These are phyloP conservation scores for Paratrypauchen microcephalus DNA, from an alignment of 2,797 vertebrate genomes.

Conservation along the genomic window DNA sequence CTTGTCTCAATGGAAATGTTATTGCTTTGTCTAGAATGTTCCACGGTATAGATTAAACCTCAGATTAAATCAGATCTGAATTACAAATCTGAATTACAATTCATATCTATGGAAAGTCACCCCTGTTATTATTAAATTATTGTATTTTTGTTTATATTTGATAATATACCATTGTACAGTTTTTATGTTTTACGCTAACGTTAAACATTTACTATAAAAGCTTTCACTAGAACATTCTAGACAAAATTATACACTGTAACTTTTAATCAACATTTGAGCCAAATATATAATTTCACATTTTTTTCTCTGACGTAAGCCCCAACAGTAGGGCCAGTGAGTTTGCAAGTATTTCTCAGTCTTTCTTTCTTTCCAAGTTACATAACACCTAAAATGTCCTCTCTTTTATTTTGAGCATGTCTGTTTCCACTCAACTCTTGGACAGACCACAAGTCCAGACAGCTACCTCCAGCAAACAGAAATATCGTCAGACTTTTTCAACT, in stretches of 20 bases:
- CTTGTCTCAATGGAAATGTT: no score
- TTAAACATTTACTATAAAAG: background rate
- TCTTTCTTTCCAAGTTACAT: constrained; percentile 28
- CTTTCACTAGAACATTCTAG: background rate
- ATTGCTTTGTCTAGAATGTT: no score
- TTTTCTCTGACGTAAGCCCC: background rate
- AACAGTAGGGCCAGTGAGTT: constrained; percentile 1
- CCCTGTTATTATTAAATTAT: no score
- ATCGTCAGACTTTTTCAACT: constrained; percentile 5
- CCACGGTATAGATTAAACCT: no score
- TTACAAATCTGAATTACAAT: no score
- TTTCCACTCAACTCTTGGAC: constrained; percentile 33
- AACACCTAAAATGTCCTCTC: constrained; percentile 24
- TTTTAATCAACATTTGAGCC: background rate
- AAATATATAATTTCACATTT: background rate
- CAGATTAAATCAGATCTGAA: no score
- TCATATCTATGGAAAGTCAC: no score
- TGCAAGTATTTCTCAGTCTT: constrained; percentile 20
- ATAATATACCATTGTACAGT: no score
- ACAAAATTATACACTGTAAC: background rate
- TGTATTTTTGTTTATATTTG: no score
- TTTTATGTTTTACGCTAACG: background rate
- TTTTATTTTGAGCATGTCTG: constrained; percentile 33
- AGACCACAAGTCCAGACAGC: constrained; percentile 25
- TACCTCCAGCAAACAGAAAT: constrained; percentile 1